Percentiles rank a stretch among this genome's conserved stretches.
These are phyloP conservation scores for Chaenocephalus aceratus DNA, from an alignment of 2,113 vertebrate species.

Conservation along the genomic window DNA sequence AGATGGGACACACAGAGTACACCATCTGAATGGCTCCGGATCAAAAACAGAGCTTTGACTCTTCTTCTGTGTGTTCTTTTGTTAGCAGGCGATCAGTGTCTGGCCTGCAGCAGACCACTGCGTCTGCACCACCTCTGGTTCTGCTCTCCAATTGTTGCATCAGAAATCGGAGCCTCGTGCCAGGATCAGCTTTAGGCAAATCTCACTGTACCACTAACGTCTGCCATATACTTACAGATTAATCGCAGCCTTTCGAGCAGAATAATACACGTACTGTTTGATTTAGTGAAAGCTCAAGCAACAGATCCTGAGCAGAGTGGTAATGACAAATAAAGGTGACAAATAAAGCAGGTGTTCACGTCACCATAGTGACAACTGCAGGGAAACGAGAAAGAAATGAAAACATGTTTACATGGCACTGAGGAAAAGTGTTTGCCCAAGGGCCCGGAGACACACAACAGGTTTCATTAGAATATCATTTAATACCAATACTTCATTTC, in stretches of 20 bases:
- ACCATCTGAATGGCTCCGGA: constrained; percentile 24
- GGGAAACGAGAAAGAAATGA: constrained; percentile 60
- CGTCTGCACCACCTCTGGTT: constrained; percentile 39
- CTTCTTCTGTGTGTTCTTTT: constrained; percentile 64
- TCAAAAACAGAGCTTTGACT: constrained; percentile 48
- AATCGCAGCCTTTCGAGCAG: not conserved
- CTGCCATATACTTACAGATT: constrained; percentile 25
- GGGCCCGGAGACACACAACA: constrained; percentile 44
- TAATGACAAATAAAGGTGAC: constrained; percentile 18
- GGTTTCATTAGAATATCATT: constrained; percentile 55
- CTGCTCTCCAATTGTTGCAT: constrained; percentile 47
- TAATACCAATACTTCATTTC: constrained; percentile 18
- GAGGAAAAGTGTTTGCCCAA: constrained; percentile 57
- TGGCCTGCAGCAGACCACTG: constrained; percentile 56
- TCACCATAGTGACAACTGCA: constrained; percentile 60
- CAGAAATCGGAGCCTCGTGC: constrained; percentile 62
- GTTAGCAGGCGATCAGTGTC: constrained; percentile 69
- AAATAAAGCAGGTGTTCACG: constrained; percentile 51
- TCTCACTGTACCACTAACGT: constrained; percentile 7
- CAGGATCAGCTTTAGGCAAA: constrained; percentile 58
- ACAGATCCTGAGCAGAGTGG: constrained; percentile 20
- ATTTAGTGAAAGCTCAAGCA: constrained; percentile 1
- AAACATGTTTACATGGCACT: constrained; percentile 76
- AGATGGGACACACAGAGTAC: constrained; percentile 21
- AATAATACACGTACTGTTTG: not conserved